Percentiles rank a stretch among this genome's conserved stretches.
Evolutionary conservation across 1,140 invertebrate species (phyloP).

Genomic region (Archegozetes longisetosus): DNA sequence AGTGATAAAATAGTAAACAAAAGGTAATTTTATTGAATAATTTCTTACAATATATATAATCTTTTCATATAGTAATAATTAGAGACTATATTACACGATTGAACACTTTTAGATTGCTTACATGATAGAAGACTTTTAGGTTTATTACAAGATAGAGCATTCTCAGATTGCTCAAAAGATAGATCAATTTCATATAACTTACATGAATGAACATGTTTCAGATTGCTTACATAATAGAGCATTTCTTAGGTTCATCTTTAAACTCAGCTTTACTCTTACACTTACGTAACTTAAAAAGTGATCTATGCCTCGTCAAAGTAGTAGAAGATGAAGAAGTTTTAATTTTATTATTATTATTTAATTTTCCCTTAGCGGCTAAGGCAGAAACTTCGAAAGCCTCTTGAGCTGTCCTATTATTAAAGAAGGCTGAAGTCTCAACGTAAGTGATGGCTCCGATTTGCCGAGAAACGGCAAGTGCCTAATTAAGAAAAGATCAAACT

Average conservation of each 20-base stretch:
- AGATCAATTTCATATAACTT: too few species aligned
- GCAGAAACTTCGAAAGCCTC: conserved; percentile 48
- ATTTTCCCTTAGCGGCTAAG: conserved; percentile 42
- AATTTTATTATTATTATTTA: conserved; percentile 46
- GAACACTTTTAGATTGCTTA: too few species aligned
- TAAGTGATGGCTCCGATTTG: conserved; percentile 46
- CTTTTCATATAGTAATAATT: too few species aligned
- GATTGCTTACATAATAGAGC: neutral
- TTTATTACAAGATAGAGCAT: too few species aligned
- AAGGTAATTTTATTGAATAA: too few species aligned
- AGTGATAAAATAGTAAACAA: too few species aligned
- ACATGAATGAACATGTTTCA: too few species aligned
- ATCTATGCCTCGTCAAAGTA: neutral
- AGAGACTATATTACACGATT: too few species aligned
- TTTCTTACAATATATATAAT: too few species aligned
- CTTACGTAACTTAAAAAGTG: conserved; percentile 8
- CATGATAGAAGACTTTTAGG: too few species aligned
- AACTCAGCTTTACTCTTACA: conserved; percentile 9
- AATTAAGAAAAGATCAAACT: conserved; percentile 20
- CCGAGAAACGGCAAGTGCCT: conserved; percentile 38
- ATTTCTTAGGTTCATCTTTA: neutral
- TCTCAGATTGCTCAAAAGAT: too few species aligned
- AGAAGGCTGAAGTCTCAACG: conserved; percentile 44
- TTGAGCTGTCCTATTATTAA: conserved; percentile 39
- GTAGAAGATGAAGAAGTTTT: neutral